phyloP scores from a whole-genome alignment of 2,888 invertebrate genomes.

The Stenodera caucasica region DNA sequence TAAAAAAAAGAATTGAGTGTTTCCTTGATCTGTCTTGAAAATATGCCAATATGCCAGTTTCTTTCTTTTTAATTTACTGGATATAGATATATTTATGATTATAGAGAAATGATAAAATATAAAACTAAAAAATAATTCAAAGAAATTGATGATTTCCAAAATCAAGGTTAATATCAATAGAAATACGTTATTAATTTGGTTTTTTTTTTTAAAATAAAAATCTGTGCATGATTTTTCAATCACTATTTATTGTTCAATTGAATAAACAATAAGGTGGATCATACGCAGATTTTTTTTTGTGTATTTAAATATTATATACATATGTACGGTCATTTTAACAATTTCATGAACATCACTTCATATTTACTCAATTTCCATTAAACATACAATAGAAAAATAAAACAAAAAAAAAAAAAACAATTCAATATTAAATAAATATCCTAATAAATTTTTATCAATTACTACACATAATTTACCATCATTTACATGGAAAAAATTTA shows the following conservation, averaged over 20 bases:
- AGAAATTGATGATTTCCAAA: not conserved
- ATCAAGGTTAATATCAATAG: constrained; percentile 23
- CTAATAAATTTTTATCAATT: constrained; percentile 25
- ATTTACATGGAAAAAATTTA: constrained; percentile 38
- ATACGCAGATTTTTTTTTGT: constrained; percentile 45
- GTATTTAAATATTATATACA: not conserved
- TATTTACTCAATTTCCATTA: constrained; percentile 38
- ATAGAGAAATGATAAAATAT: not conserved
- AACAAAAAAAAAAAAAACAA: constrained; percentile 22
- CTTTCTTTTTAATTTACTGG: not conserved
- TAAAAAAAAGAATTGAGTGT: not conserved
- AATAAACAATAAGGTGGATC: constrained; percentile 29
- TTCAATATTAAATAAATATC: constrained; percentile 44
- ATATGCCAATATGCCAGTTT: no score
- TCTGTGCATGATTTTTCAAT: constrained; percentile 40
- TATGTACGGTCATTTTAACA: constrained; percentile 53
- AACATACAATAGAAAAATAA: constrained; percentile 28
- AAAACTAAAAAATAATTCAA: constrained; percentile 4
- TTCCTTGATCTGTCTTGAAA: not conserved
- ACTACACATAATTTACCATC: constrained; percentile 16
- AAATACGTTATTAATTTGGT: constrained; percentile 14
- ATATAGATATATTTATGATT: not conserved
- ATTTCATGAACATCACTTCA: constrained; percentile 36
- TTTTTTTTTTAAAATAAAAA: constrained; percentile 25
- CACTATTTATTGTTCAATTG: constrained; percentile 25